These are phyloP conservation scores for Zoanthus gigantus DNA, from an alignment of 92 coral and sea anemone genomes.

Conservation along the genomic window DNA sequence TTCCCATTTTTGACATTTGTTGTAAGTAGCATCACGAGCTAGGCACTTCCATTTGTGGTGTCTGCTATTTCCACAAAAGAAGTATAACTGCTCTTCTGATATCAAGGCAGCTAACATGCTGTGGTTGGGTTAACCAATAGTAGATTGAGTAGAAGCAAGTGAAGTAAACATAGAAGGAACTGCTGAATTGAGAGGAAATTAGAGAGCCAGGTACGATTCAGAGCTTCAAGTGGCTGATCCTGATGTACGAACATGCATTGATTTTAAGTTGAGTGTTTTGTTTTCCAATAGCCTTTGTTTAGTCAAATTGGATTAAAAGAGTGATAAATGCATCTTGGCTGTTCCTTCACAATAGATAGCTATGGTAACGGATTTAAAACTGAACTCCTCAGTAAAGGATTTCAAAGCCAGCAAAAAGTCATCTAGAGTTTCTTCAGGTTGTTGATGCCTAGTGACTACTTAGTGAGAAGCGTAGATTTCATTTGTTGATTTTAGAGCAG, in stretches of 20 bases:
- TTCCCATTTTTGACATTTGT: no score
- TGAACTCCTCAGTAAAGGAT: constrained; percentile 54
- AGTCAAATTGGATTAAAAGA: not conserved
- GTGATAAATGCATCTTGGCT: not conserved
- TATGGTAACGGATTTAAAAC: constrained; percentile 51
- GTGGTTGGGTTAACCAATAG: not conserved
- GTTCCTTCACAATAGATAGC: not conserved
- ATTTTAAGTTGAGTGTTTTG: no score
- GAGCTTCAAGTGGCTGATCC: no score
- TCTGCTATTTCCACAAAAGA: no score
- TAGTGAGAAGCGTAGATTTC: constrained; percentile 65
- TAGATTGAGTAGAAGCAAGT: not conserved
- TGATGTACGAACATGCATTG: no score
- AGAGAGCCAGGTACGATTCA: no score
- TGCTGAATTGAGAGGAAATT: not conserved
- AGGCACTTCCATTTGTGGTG: no score
- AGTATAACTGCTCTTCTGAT: no score
- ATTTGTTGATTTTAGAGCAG: constrained; percentile 38
- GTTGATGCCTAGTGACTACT: constrained; percentile 58
- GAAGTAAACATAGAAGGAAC: constrained; percentile 2
- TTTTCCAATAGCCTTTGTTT: no score
- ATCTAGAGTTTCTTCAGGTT: constrained; percentile 48
- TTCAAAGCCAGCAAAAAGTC: constrained; percentile 58
- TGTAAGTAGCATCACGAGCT: no score
- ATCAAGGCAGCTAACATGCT: no score